phyloP scores from a whole-genome alignment of 2,888 invertebrate genomes.

The Meteorus cinctellus region DNA sequence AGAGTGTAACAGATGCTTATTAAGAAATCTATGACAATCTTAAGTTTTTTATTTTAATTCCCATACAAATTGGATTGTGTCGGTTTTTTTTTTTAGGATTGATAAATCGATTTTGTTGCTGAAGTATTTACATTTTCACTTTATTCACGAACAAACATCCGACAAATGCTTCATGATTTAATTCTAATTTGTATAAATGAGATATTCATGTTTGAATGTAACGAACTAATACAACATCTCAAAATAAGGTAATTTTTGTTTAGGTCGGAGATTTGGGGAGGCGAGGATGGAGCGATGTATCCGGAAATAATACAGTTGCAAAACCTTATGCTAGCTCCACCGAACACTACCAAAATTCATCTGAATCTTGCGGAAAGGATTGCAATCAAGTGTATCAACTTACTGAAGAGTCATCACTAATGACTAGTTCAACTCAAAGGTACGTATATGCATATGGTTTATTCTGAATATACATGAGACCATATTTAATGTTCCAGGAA shows the following conservation, averaged over 20 bases:
- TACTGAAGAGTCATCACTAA: conserved; percentile 68
- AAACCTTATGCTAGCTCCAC: conserved; percentile 64
- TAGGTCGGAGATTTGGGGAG: conserved; percentile 82
- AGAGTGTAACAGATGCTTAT: too few relatives aligned
- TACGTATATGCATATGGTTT: conserved; percentile 48
- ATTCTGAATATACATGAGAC: not conserved
- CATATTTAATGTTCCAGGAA: conserved; percentile 51
- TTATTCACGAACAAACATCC: too few relatives aligned
- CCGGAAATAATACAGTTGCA: conserved; percentile 75
- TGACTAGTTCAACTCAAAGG: conserved; percentile 62
- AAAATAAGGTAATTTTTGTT: conserved; percentile 26
- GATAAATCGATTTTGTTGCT: too few relatives aligned
- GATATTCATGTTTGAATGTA: conserved; percentile 9
- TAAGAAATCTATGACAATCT: too few relatives aligned
- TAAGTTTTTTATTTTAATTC: too few relatives aligned
- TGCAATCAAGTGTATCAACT: conserved; percentile 58
- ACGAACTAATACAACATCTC: conserved; percentile 8
- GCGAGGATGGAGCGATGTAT: conserved; percentile 79
- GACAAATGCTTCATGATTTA: too few relatives aligned
- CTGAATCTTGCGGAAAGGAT: conserved; percentile 63
- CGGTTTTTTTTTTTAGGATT: too few relatives aligned
- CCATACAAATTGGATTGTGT: too few relatives aligned
- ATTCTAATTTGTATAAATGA: too few relatives aligned
- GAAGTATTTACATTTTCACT: too few relatives aligned
- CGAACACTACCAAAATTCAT: conserved; percentile 67